A percentile compares a stretch with the other conserved stretches of the same genome.
Evolutionary conservation across 2,888 invertebrate species (phyloP).

Genomic region (Drosophila stalkeri): DNA sequence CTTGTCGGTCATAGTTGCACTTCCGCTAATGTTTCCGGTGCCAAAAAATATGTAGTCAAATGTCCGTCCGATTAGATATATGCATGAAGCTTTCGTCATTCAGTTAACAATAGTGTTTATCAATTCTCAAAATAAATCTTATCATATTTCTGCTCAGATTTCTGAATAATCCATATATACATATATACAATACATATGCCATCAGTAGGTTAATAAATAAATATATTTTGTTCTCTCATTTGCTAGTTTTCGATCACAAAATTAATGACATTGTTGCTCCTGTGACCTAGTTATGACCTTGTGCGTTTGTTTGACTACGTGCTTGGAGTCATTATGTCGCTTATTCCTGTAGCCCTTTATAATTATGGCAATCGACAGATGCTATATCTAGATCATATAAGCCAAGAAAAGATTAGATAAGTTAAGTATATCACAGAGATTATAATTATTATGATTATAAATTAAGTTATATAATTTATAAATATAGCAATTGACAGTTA

Average conservation of each 20-base stretch:
- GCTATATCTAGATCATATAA: too few relatives aligned
- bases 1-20: neutral
- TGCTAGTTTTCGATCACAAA: too few relatives aligned
- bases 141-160: too few relatives aligned
- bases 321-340: neutral
- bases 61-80: slow-evolving; percentile 40
- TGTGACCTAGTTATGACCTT: neutral
- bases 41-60: neutral
- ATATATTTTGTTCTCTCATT: too few relatives aligned
- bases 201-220: too few relatives aligned
- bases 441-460: too few relatives aligned
- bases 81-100: neutral
- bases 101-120: neutral
- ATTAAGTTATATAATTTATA: too few relatives aligned
- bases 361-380: neutral
- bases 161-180: too few relatives aligned
- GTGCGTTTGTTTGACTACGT: neutral
- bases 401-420: too few relatives aligned
- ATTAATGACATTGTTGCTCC: too few relatives aligned
- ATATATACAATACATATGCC: too few relatives aligned
- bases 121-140: neutral
- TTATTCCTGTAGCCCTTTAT: neutral
- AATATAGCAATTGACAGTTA: neutral
- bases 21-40: slow-evolving; percentile 16
- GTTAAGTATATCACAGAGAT: too few relatives aligned